Evolutionary conservation across 2,113 vertebrate genomes (phyloP), one percentile per base, ranked within the genome.

Genomic region (Cephalopholis sonnerati): DNA sequence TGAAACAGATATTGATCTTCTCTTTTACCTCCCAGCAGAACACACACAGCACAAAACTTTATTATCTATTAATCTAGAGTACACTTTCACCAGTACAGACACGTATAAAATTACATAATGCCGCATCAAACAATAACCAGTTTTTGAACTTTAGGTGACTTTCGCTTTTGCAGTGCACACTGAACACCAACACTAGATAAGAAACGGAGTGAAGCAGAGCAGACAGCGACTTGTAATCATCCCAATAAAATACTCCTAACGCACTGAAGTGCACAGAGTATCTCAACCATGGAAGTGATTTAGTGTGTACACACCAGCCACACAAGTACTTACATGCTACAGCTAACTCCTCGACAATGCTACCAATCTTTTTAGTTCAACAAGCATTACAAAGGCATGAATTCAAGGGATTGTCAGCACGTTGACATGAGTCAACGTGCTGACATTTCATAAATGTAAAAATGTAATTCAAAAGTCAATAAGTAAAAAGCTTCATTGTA

Each of bases 271-370:
- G 18, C 54, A 55, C 4, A 61, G 25, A 59, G 20, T 54, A 1
- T 36, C 36, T 81, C 7, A 29, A 55, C 24, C n/a, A 7, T 46
- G n/a, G 22, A 27, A 36, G 2, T 75, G 58, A 46, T 46, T 63
- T 39, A 36, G 0, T 27, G 24, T 0, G 10, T n/a, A 80, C 61
- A 1, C 18, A 32, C 25, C 25, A 0, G 4, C 44, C 10, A 9
- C 41, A 44, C 41, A 22, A 63, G 65, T 68, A 61, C 55, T 39
- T 64, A 61, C 59, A 81, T 12, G 36, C 57, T 36, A 12, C 54
- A 62, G 59, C 15, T 46, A 16, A 67, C 25, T 54, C 10, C 15
- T 76, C 32, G 48, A 36, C 13, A 71, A 20, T 22, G 13, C 32
- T 58, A 46, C 24, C 20, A 11, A 51, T n/a, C 10, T 0, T 29